Evolutionary conservation across 2,113 vertebrate genomes (phyloP).

Genomic region (Sphaerodactylus townsendi): DNA sequence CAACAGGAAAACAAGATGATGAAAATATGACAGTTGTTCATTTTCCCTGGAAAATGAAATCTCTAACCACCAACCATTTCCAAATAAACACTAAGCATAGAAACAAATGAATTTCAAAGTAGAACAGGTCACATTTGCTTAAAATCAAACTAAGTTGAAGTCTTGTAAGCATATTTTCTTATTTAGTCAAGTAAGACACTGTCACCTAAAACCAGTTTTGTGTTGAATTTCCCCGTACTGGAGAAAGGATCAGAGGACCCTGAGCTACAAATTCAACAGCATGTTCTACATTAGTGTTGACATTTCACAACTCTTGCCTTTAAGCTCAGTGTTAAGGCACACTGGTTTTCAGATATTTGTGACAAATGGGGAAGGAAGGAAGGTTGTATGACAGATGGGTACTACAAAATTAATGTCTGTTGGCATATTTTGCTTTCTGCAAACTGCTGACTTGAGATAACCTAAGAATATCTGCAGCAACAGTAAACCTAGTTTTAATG

Average conservation of each 20-base stretch:
- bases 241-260: neutral
- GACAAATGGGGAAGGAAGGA: neutral
- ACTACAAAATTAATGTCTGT: neutral
- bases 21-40: neutral
- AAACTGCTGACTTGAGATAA: neutral
- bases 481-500: neutral
- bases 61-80: neutral
- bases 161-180: neutral
- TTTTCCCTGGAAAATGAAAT: neutral
- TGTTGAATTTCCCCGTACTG: neutral
- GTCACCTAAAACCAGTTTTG: neutral
- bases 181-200: slow-evolving; percentile 19
- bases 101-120: neutral
- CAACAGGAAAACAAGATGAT: neutral
- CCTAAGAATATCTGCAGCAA: neutral
- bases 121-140: neutral
- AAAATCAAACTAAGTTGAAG: slow-evolving; percentile 1
- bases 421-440: neutral
- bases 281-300: neutral
- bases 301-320: neutral
- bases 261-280: neutral
- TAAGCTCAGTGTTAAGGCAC: neutral
- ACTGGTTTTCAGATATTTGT: neutral
- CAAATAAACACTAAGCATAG: neutral
- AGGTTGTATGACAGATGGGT: neutral